Conservation (phyloP, 2,888 invertebrate genomes). For the Euplexia lucipara region DNA sequence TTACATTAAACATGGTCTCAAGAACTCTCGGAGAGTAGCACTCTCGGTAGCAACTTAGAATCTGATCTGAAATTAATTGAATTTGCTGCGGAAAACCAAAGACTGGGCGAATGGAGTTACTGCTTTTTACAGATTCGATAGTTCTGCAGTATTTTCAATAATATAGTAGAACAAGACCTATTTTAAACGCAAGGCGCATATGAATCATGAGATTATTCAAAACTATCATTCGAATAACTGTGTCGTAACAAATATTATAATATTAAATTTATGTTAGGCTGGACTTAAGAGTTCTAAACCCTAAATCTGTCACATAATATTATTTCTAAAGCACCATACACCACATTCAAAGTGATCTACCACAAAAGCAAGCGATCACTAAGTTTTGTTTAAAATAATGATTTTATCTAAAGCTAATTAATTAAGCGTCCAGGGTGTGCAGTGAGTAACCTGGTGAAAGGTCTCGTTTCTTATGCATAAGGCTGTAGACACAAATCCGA, state of each 20-base stretch:
- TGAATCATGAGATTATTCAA: no score
- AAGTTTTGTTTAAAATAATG: neutral
- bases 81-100: neutral
- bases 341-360: neutral
- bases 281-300: neutral
- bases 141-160: neutral
- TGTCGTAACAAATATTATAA: no score
- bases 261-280: no score
- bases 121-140: neutral
- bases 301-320: neutral
- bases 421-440: no score
- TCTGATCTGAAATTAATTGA: neutral
- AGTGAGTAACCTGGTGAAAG: no score
- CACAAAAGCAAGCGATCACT: neutral
- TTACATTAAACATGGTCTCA: neutral
- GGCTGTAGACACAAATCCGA: no score
- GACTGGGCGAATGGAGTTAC: neutral
- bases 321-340: no score
- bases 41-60: no score
- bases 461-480: no score
- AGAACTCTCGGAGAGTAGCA: neutral
- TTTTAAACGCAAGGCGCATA: no score
- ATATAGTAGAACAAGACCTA: no score
- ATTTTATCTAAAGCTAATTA: slow-evolving; percentile 9
- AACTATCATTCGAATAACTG: no score